These are phyloP conservation scores for Pygocentrus nattereri DNA, from an alignment of 2,797 vertebrate genomes.

Conservation along the genomic window DNA sequence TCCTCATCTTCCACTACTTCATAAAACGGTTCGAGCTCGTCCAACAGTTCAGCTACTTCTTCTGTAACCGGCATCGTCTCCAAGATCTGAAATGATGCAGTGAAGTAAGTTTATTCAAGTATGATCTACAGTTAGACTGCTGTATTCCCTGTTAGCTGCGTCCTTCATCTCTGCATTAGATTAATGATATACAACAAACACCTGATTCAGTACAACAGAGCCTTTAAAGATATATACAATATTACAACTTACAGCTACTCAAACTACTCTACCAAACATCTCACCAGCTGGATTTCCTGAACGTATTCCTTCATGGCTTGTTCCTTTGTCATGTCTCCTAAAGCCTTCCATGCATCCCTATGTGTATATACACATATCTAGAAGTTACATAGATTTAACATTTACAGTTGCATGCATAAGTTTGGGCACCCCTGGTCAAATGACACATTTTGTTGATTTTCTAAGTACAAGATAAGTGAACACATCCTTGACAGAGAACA, in stretches of 20 bases:
- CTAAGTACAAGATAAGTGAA: no score
- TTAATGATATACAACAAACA: no score
- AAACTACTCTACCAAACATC: slow-evolving; percentile 26
- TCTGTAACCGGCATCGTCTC: slow-evolving; percentile 94
- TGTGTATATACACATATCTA: slow-evolving; percentile 67
- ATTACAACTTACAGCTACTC: neutral
- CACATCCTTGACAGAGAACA: no score
- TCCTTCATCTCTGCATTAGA: no score
- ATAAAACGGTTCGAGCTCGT: slow-evolving; percentile 92
- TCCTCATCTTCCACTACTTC: slow-evolving; percentile 85
- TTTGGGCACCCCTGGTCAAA: no score
- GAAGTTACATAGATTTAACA: slow-evolving; percentile 14
- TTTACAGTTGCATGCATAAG: no score
- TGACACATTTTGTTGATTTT: no score
- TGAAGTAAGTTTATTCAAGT: neutral
- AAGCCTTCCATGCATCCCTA: slow-evolving; percentile 94
- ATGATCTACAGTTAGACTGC: no score
- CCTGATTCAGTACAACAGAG: neutral
- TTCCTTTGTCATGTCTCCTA: slow-evolving; percentile 93
- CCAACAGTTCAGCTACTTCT: slow-evolving; percentile 90
- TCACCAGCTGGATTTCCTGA: slow-evolving; percentile 96
- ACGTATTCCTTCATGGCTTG: slow-evolving; percentile 96
- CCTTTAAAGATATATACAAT: neutral
- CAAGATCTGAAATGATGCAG: slow-evolving; percentile 84
- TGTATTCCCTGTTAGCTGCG: no score